phyloP scores from a whole-genome alignment of 2,888 invertebrate genomes.

The Andricus curvator region DNA sequence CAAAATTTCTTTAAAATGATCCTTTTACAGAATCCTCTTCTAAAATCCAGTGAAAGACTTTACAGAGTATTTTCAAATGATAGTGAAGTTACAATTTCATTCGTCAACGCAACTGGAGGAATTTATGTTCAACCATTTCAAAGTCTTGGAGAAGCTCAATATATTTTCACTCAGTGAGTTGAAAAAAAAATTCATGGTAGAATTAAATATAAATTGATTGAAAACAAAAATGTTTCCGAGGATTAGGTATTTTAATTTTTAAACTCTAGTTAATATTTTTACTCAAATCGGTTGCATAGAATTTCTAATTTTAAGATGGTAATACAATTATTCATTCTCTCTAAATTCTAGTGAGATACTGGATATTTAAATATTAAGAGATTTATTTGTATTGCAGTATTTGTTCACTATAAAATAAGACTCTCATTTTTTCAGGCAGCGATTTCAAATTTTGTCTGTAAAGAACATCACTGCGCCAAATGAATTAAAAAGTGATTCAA shows the following conservation, averaged over 20 bases:
- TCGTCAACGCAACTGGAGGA: slow-evolving; percentile 74
- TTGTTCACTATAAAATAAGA: slow-evolving; percentile 7
- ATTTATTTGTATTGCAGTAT: background rate
- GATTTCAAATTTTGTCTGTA: slow-evolving; percentile 64
- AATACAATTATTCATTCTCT: too few relatives aligned
- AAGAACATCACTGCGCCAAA: slow-evolving; percentile 59
- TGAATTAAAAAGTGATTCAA: slow-evolving; percentile 53
- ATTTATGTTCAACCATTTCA: slow-evolving; percentile 78
- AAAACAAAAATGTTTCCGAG: background rate
- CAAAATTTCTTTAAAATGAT: slow-evolving; percentile 1
- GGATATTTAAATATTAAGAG: slow-evolving; percentile 16
- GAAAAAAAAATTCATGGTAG: background rate
- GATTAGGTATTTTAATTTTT: background rate
- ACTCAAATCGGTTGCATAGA: too few relatives aligned
- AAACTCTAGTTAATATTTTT: too few relatives aligned
- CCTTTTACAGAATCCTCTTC: slow-evolving; percentile 72
- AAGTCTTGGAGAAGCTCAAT: slow-evolving; percentile 77
- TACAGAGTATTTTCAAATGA: slow-evolving; percentile 68
- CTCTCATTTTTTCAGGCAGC: slow-evolving; percentile 62
- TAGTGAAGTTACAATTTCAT: slow-evolving; percentile 65
- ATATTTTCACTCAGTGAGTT: slow-evolving; percentile 69
- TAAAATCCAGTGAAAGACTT: slow-evolving; percentile 76
- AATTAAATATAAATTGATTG: background rate
- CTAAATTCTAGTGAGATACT: background rate
- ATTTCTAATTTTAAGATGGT: too few relatives aligned